phyloP scores from a whole-genome alignment of 2,797 vertebrate genomes.

The Falco naumanni region DNA sequence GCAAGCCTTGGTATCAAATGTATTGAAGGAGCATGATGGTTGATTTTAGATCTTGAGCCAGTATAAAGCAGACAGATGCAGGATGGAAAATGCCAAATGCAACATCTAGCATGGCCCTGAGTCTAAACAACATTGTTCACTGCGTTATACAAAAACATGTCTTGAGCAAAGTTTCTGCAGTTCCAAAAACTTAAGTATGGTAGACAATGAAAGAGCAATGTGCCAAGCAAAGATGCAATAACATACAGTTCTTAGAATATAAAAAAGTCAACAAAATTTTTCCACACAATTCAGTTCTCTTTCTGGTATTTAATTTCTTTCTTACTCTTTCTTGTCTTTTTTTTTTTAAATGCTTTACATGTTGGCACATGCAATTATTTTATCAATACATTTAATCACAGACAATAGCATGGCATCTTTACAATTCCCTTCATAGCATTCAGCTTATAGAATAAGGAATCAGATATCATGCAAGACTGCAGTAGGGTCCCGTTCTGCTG shows the following conservation, averaged over 20 bases:
- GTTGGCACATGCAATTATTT: neutral
- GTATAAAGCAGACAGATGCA: neutral
- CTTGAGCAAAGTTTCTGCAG: neutral
- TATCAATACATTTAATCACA: neutral
- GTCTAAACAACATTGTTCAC: neutral
- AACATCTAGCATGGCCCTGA: neutral
- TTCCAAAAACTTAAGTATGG: neutral
- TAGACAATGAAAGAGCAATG: neutral
- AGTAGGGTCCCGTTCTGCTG: neutral
- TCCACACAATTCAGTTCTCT: neutral
- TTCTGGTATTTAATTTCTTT: neutral
- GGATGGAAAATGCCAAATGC: neutral
- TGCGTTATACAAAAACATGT: neutral
- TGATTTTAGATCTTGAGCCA: neutral
- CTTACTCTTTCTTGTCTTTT: neutral
- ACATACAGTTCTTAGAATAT: neutral
- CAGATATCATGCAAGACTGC: too few relatives aligned
- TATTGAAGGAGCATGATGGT: neutral
- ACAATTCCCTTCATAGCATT: neutral
- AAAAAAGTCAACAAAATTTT: neutral
- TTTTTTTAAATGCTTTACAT: neutral
- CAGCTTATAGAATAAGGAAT: neutral
- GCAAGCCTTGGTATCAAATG: neutral
- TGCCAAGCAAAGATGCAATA: neutral
- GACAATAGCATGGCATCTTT: neutral